Evolutionary conservation across 1,140 invertebrate species (phyloP), one percentile per base, ranked within the genome.

Genomic region (Hyles euphorbiae): DNA sequence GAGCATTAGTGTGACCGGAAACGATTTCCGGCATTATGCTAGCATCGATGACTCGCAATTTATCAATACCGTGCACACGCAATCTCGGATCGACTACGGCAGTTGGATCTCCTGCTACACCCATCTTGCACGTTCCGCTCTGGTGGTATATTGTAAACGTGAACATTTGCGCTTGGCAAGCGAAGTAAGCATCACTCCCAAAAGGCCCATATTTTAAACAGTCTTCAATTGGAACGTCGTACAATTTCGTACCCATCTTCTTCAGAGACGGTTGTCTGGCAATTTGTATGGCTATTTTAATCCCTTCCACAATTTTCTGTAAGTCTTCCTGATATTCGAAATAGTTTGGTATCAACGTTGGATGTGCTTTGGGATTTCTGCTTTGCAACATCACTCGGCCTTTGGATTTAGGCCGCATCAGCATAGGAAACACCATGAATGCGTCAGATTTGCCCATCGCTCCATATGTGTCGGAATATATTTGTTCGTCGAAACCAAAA

Each of bases 51-150:
- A 96, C 94, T 61, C 95, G 86, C n/a, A 96, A 77, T 52, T 91
- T 90, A 45, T 88, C 79, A 10, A 96, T 88, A 3, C 94, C 95
- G 56, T 94, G 91, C 0, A 96, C 94, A 61, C 91, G 87, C 56
- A 96, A 76, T 61, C 92, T 90, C 0, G 92, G 87, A 81, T 95
- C 92, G 0, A 96, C 94, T 0, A 96, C 95, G 5, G 94, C 91
- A 0, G 91, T 87, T 0, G 91, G 90, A 79, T 96, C 95, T 0
- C 63, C 82, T 34, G 72, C 62, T 0, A 91, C 88, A 0, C 95
- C 96, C 96, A 98, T 98, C 85, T 96, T 97, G 72, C 94, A 95
- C 0, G 96, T 97, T 0, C 96, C 95, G 10, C 92, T 92, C 55
- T 94, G 93, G 74, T 97, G 95, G 74, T 95, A 96, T 52, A 96